Conservation (phyloP, 2,888 invertebrate genomes). For the Drosophila recens region DNA sequence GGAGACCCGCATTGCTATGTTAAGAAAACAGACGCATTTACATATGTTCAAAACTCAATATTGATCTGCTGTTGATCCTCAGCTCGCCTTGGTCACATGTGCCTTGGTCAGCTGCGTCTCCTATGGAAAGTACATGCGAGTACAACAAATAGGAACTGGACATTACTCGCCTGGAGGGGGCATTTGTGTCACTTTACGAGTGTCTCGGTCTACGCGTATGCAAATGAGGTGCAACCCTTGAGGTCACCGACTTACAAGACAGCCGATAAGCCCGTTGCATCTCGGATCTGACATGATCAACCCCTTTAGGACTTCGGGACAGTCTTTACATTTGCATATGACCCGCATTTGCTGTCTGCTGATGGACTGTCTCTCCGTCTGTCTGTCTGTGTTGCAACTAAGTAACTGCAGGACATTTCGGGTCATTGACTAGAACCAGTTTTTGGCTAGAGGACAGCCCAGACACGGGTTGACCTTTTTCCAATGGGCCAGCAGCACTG, state of each 20-base stretch:
- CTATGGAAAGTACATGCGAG: neutral
- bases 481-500: slow-evolving; percentile 33
- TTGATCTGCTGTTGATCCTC: slow-evolving; percentile 54
- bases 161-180: slow-evolving; percentile 45
- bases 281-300: slow-evolving; percentile 45
- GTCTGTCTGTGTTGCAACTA: slow-evolving; percentile 55
- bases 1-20: slow-evolving; percentile 64
- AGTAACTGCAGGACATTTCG: slow-evolving; percentile 69
- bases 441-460: slow-evolving; percentile 49
- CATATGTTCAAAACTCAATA: slow-evolving; percentile 39
- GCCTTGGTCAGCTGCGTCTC: slow-evolving; percentile 59
- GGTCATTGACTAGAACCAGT: slow-evolving; percentile 74
- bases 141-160: slow-evolving; percentile 64
- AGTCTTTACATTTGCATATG: slow-evolving; percentile 67
- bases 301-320: slow-evolving; percentile 46
- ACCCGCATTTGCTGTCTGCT: slow-evolving; percentile 66
- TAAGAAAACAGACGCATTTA: slow-evolving; percentile 34
- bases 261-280: slow-evolving; percentile 37
- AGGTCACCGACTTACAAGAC: slow-evolving; percentile 70
- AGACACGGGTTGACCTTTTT: slow-evolving; percentile 66
- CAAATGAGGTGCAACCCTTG: slow-evolving; percentile 73
- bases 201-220: slow-evolving; percentile 44
- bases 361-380: slow-evolving; percentile 41
- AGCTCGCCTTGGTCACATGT: slow-evolving; percentile 15
- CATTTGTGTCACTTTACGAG: slow-evolving; percentile 61